Conservation (phyloP, 2,113 vertebrate genomes). For the Boulengerochromis microlepis region DNA sequence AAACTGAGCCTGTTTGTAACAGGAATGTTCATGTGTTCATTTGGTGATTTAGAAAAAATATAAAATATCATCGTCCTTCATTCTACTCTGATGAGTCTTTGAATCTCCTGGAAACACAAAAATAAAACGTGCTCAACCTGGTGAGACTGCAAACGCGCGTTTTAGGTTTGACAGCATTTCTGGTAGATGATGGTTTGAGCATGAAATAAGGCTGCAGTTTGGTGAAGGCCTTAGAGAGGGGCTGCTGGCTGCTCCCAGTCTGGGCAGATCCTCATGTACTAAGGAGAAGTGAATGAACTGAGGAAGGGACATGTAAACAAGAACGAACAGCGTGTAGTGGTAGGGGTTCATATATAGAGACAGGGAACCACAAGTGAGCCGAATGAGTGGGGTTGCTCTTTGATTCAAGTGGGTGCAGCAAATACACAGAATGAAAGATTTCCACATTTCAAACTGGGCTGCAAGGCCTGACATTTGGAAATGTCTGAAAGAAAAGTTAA, state of each 20-base stretch:
- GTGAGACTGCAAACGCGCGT: not conserved
- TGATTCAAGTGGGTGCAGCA: not conserved
- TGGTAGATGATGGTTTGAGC: accelerated
- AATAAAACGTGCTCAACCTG: accelerated
- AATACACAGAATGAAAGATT: not conserved
- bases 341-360: accelerated
- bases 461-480: not conserved
- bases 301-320: not conserved
- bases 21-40: not conserved
- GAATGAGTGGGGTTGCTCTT: not conserved
- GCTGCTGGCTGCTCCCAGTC: not conserved
- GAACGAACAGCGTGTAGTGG: accelerated
- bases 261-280: not conserved
- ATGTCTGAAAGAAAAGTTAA: not conserved
- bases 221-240: not conserved
- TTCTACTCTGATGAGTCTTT: not conserved
- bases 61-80: not conserved
- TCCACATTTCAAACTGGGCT: accelerated
- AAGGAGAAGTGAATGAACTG: not conserved
- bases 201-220: accelerated
- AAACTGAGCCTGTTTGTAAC: not conserved
- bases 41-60: accelerated
- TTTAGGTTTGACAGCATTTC: not conserved
- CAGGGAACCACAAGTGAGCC: accelerated
- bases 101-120: not conserved